phyloP scores from a whole-genome alignment of 2,888 invertebrate genomes.

The Salticus scenicus region DNA sequence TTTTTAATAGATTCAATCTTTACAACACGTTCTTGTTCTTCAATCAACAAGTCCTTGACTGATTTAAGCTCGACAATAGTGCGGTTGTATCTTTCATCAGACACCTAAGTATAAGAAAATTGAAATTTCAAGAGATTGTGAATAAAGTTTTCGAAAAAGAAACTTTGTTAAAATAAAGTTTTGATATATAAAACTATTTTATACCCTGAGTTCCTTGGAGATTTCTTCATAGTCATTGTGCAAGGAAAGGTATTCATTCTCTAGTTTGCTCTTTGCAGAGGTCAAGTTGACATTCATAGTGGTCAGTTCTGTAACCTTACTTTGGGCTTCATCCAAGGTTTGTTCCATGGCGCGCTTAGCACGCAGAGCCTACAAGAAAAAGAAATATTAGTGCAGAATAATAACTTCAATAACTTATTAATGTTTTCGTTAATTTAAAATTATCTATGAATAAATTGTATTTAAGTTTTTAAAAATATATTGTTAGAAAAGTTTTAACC shows the following conservation, averaged over 20 bases:
- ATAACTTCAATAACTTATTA: too few species aligned
- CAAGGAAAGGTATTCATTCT: conserved; percentile 92
- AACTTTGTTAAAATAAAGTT: too few species aligned
- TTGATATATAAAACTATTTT: background rate
- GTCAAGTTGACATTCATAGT: conserved; percentile 96
- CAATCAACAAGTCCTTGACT: conserved; percentile 93
- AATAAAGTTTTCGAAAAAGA: too few species aligned
- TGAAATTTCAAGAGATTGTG: background rate
- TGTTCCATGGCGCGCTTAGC: conserved; percentile 92
- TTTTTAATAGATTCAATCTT: conserved; percentile 98
- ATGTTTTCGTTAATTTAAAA: too few species aligned
- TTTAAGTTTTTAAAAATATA: too few species aligned
- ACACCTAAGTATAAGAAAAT: conserved; percentile 75
- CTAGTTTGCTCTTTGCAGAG: conserved; percentile 94
- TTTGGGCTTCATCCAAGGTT: conserved; percentile 90
- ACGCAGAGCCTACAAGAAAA: conserved; percentile 83
- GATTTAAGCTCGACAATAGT: conserved; percentile 93
- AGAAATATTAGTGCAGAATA: too few species aligned
- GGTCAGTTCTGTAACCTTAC: conserved; percentile 94
- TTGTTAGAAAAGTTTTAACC: too few species aligned
- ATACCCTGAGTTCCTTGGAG: conserved; percentile 93
- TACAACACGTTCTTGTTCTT: conserved; percentile 96
- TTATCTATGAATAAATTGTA: too few species aligned
- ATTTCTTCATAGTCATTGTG: conserved; percentile 98
- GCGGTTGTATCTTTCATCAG: conserved; percentile 95